Conservation (phyloP, 2,113 vertebrate genomes). For the Porphyrio hochstetteri region DNA sequence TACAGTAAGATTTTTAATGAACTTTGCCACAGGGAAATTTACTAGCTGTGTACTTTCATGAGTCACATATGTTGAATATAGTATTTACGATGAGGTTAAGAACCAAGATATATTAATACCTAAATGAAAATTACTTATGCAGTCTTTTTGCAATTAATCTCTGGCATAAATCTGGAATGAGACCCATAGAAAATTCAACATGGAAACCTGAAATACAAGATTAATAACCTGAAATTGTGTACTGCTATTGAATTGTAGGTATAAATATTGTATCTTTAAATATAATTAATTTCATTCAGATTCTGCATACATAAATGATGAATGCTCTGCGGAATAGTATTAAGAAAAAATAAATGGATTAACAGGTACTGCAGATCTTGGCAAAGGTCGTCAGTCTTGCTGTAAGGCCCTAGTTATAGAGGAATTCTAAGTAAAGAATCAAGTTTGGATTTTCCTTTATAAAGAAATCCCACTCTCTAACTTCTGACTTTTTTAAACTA, state of each 20-base stretch:
- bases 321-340: not conserved
- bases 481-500: not conserved
- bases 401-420: not conserved
- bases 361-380: not conserved
- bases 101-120: slow-evolving; percentile 47
- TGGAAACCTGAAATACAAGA: slow-evolving; percentile 36
- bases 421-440: not conserved
- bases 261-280: slow-evolving; percentile 49
- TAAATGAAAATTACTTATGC: slow-evolving; percentile 60
- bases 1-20: slow-evolving; percentile 45
- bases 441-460: not conserved
- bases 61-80: slow-evolving; percentile 62
- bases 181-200: slow-evolving; percentile 21
- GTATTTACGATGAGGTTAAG: slow-evolving; percentile 64
- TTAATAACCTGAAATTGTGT: slow-evolving; percentile 42
- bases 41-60: slow-evolving; percentile 56
- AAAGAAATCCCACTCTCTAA: not conserved
- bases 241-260: slow-evolving; percentile 46
- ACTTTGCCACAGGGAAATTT: slow-evolving; percentile 65
- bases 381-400: not conserved
- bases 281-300: slow-evolving; percentile 52
- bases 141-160: slow-evolving; percentile 55
- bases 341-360: slow-evolving; percentile 16
- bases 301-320: not conserved
- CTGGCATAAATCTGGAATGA: slow-evolving; percentile 48